These are phyloP conservation scores for Craterocephalus amniculus DNA, from an alignment of 2,797 vertebrate genomes.

Conservation along the genomic window DNA sequence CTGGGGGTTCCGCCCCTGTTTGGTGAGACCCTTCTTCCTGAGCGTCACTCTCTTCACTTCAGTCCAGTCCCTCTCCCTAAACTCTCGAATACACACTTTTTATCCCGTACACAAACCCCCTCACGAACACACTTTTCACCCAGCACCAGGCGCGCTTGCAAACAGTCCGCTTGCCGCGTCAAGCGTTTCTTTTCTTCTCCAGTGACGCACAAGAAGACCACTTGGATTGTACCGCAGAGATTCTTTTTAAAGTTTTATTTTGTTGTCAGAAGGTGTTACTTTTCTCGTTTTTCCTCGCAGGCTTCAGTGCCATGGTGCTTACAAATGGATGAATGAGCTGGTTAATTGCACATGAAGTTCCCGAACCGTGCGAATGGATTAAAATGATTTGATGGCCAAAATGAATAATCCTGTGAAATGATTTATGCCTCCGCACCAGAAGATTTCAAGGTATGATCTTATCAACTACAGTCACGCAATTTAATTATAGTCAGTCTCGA, in stretches of 20 bases:
- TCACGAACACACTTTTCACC: conserved; percentile 20
- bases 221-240: conserved; percentile 28
- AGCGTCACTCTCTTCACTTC: conserved; percentile 71
- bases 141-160: conserved; percentile 36
- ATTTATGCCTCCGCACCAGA: conserved; percentile 44
- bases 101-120: conserved; percentile 29
- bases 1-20: conserved; percentile 64
- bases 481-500: conserved; percentile 26
- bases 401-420: conserved; percentile 67
- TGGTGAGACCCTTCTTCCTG: conserved; percentile 47
- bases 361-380: conserved; percentile 48
- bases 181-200: conserved; percentile 38
- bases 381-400: conserved; percentile 45
- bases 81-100: conserved; percentile 48
- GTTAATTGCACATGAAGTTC: conserved; percentile 33
- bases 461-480: conserved; percentile 17
- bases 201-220: conserved; percentile 37
- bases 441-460: conserved; percentile 68
- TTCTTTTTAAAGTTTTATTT: conserved; percentile 6
- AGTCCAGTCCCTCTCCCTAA: conserved; percentile 57
- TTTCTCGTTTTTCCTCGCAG: not conserved
- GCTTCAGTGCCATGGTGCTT: conserved; percentile 15
- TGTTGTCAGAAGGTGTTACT: conserved; percentile 29
- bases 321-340: conserved; percentile 45
- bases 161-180: conserved; percentile 40